Conservation (phyloP, 2,113 vertebrate species). For the Pedionomus torquatus region DNA sequence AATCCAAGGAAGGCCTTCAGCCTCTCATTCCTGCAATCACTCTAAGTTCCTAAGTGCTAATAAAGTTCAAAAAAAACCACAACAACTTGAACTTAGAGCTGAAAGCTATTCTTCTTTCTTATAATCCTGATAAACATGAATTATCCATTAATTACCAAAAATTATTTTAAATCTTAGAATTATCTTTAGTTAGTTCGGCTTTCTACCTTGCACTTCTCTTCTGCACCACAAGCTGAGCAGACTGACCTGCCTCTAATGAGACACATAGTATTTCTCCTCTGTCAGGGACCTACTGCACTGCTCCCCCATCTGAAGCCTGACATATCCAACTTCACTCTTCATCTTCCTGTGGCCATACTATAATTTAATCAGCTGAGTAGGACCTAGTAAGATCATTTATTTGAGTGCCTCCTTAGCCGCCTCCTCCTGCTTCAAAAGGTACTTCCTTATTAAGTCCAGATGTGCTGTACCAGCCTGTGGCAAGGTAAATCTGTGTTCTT, state of each 20-base stretch:
- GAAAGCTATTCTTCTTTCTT: not conserved
- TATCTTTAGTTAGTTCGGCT: not conserved
- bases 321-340: accelerated
- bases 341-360: accelerated
- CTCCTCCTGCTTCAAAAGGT: not conserved
- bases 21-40: not conserved
- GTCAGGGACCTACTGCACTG: not conserved
- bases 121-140: not conserved
- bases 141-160: slow-evolving; percentile 33
- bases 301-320: not conserved
- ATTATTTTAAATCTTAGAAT: slow-evolving; percentile 21
- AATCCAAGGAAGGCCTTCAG: not conserved
- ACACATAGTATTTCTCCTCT: accelerated
- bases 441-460: not conserved
- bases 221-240: not conserved
- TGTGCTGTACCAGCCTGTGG: not conserved
- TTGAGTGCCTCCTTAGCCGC: not conserved
- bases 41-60: not conserved
- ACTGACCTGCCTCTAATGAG: not conserved
- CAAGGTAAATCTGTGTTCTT: not conserved
- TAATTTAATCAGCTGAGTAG: not conserved
- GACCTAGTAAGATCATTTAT: not conserved
- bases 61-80: not conserved
- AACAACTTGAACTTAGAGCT: not conserved
- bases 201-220: not conserved